Conservation (phyloP, 2,888 invertebrate genomes). For the Timandra comae region DNA sequence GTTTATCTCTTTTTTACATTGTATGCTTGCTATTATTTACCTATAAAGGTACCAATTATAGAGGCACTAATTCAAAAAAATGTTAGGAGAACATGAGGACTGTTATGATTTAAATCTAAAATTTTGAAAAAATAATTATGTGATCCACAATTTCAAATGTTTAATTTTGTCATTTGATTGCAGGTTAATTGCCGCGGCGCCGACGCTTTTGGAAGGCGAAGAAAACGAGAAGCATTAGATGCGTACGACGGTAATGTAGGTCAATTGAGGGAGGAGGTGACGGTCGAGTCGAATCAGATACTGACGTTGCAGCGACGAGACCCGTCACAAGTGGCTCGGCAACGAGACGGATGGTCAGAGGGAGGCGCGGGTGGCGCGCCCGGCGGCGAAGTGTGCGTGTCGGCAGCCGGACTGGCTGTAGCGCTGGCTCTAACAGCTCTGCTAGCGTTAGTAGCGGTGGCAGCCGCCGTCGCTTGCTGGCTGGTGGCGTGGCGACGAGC, state of each 20-base stretch:
- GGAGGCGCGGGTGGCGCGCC: constrained; percentile 70
- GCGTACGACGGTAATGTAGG: constrained; percentile 78
- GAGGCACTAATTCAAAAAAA: too few species aligned
- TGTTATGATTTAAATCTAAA: too few species aligned
- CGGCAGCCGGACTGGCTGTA: constrained; percentile 94
- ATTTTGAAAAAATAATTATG: too few species aligned
- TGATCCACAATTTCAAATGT: too few species aligned
- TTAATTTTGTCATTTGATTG: constrained; percentile 2
- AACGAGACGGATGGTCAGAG: constrained; percentile 84
- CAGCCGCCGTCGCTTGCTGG: constrained; percentile 97
- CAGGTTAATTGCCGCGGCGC: constrained; percentile 94
- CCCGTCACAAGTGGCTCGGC: constrained; percentile 84
- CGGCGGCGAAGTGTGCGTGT: constrained; percentile 91
- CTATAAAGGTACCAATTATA: too few species aligned
- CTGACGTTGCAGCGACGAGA: constrained; percentile 91
- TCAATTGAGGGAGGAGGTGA: constrained; percentile 93
- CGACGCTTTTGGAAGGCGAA: constrained; percentile 91
- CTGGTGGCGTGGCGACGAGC: constrained; percentile 93
- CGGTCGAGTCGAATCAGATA: constrained; percentile 94
- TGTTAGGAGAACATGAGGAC: too few species aligned
- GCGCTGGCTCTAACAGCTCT: constrained; percentile 94
- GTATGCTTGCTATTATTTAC: too few species aligned
- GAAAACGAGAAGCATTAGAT: constrained; percentile 77
- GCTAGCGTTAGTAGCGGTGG: constrained; percentile 93
- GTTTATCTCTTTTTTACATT: too few species aligned